phyloP scores from a whole-genome alignment of 2,888 invertebrate genomes.

The Noctua comes region DNA sequence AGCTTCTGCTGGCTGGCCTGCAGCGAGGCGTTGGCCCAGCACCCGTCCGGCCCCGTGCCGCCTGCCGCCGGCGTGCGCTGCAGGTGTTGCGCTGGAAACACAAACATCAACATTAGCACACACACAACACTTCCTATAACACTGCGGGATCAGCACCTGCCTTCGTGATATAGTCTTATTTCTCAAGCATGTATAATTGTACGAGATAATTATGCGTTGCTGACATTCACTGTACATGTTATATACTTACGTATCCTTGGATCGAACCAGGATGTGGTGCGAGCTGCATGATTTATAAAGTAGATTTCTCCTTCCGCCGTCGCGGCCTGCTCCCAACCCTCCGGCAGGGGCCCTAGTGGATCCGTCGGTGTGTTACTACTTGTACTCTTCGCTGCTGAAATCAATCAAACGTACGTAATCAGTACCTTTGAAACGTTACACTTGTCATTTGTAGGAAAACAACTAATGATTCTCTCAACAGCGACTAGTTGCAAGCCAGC shows the following conservation, averaged over 20 bases:
- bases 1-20: slow-evolving; percentile 94
- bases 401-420: slow-evolving; percentile 81
- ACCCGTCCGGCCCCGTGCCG: slow-evolving; percentile 90
- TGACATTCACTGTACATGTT: slow-evolving; percentile 63
- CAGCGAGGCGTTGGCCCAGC: slow-evolving; percentile 91
- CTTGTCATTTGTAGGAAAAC: slow-evolving; percentile 67
- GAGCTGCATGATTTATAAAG: slow-evolving; percentile 97
- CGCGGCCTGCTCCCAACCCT: slow-evolving; percentile 96
- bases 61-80: slow-evolving; percentile 90
- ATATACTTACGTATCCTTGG: slow-evolving; percentile 97
- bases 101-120: slow-evolving; percentile 43
- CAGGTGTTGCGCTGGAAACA: slow-evolving; percentile 89
- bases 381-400: slow-evolving; percentile 90
- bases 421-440: slow-evolving; percentile 68
- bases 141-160: slow-evolving; percentile 17
- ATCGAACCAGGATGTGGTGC: slow-evolving; percentile 99
- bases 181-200: slow-evolving; percentile 37
- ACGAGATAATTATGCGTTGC: slow-evolving; percentile 51
- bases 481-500: slow-evolving; percentile 87
- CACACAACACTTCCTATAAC: slow-evolving; percentile 21
- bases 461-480: slow-evolving; percentile 84
- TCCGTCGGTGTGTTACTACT: slow-evolving; percentile 88
- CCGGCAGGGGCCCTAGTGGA: slow-evolving; percentile 94
- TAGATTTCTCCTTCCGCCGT: slow-evolving; percentile 96
- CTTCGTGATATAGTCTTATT: slow-evolving; percentile 28